Evolutionary conservation across 2,113 vertebrate species (phyloP), one percentile per base, ranked within the genome.

Genomic region (Corydoras maculifer): DNA sequence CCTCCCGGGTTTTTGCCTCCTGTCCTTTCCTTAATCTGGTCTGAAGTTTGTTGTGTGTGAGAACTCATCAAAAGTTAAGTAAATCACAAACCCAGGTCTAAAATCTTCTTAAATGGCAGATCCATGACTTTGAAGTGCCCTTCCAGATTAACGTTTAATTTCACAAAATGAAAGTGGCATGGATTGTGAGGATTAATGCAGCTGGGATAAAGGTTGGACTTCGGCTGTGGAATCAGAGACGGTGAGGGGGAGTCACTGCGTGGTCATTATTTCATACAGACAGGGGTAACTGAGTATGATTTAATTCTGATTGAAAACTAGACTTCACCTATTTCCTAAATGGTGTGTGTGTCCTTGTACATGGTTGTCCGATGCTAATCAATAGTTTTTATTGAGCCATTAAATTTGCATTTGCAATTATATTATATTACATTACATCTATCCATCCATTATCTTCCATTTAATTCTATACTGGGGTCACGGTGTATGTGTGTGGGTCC

Each of bases 131-230:
- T 70, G 30, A 53, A 65, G 53, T 77, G 49, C 0, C 31, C 11
- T 55, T 58, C 50, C 64, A 65, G 64, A 77, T 82, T 79, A 66
- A 48, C 68, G 58, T 60, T 71, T 78, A 66, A 61, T 69, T 74
- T 12, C 49, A 12, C 51, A 48, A 61, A 65, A 64, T 54, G 54
- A 75, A 48, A 74, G 55, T 57, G 11, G 58, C 11, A 11, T 60
- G 35, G 51, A 54, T 49, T 32, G 4, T 50, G 15, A 43, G n/a
- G 64, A 74, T 72, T 76, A 31, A 35, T 72, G n/a, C 62, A 61
- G 1, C 12, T 12, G 8, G 71, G 62, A 77, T 77, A 64, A 50
- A 76, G 61, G 74, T 77, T 58, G 74, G 3, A 54, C 14, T 30
- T 14, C 6, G 49, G 35, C 58, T 14, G 43, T 72, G 58, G 35